Evolutionary conservation across 37 sponge, comb jelly and placozoan genomes (phyloP).

Genomic region (Spongia lamella): DNA sequence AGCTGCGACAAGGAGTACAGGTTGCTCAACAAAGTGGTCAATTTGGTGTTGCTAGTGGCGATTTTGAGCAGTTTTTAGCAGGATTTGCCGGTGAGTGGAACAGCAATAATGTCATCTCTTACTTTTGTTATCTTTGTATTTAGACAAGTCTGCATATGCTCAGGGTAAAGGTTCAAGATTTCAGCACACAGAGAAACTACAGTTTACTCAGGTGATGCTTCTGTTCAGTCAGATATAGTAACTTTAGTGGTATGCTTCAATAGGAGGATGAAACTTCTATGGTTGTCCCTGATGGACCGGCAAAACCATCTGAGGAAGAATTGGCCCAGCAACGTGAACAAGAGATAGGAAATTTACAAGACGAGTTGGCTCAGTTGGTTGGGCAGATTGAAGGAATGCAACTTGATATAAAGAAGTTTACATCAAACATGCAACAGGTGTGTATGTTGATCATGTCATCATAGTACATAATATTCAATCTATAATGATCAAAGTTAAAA

Average conservation of each 20-base stretch:
- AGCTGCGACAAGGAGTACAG: constrained; percentile 51
- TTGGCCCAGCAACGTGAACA: constrained; percentile 74
- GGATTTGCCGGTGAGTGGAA: constrained; percentile 64
- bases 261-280: background rate
- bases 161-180: constrained; percentile 79
- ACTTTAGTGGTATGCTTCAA: background rate
- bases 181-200: constrained; percentile 84
- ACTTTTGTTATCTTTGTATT: no score
- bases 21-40: constrained; percentile 27
- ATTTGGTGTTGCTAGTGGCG: constrained; percentile 19
- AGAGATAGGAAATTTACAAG: constrained; percentile 65
- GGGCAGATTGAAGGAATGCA: constrained; percentile 75
- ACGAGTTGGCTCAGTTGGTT: constrained; percentile 59
- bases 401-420: constrained; percentile 75
- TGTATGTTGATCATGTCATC: background rate
- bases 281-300: background rate
- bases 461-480: background rate
- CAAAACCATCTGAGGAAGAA: constrained; percentile 63
- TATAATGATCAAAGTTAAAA: no score
- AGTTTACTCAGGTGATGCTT: constrained; percentile 68
- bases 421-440: constrained; percentile 25
- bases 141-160: background rate
- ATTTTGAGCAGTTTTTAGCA: constrained; percentile 62
- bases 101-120: background rate
- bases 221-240: background rate